Evolutionary conservation across 1,140 invertebrate species (phyloP).

Genomic region (Cydia amplana): DNA sequence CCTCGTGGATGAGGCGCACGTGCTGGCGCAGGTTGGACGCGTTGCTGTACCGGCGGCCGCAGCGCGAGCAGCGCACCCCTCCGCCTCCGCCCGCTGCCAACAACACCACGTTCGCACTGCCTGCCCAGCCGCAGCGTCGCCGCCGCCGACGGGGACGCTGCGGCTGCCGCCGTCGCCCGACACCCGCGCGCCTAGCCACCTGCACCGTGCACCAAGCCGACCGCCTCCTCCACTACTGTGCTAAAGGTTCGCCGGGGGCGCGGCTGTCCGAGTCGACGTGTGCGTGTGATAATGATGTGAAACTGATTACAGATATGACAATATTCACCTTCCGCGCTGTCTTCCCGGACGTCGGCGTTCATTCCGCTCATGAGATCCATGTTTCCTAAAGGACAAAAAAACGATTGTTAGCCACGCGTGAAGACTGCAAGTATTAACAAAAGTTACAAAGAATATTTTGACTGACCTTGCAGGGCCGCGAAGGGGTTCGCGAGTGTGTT

Average conservation of each 20-base stretch:
- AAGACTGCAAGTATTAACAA: not conserved
- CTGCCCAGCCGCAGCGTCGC: constrained; percentile 33
- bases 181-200: constrained; percentile 73
- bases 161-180: constrained; percentile 55
- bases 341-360: constrained; percentile 68
- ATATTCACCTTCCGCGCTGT: constrained; percentile 74
- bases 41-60: constrained; percentile 89
- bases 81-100: constrained; percentile 67
- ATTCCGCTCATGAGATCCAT: constrained; percentile 73
- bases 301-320: constrained; percentile 45
- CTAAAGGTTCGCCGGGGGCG: constrained; percentile 74
- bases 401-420: not conserved
- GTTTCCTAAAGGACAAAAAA: constrained; percentile 58
- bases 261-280: constrained; percentile 77
- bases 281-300: constrained; percentile 73
- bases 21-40: constrained; percentile 89
- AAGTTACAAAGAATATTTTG: not conserved
- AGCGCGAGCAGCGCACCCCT: constrained; percentile 83
- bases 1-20: constrained; percentile 89
- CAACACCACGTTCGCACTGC: constrained; percentile 70
- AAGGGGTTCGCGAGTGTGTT: constrained; percentile 72
- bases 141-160: constrained; percentile 35
- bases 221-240: constrained; percentile 58
- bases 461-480: constrained; percentile 69
- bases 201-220: constrained; percentile 38